Base-by-base conservation (phyloP, 1,140 invertebrate genomes). In the Drosophila malerkotliana region DNA sequence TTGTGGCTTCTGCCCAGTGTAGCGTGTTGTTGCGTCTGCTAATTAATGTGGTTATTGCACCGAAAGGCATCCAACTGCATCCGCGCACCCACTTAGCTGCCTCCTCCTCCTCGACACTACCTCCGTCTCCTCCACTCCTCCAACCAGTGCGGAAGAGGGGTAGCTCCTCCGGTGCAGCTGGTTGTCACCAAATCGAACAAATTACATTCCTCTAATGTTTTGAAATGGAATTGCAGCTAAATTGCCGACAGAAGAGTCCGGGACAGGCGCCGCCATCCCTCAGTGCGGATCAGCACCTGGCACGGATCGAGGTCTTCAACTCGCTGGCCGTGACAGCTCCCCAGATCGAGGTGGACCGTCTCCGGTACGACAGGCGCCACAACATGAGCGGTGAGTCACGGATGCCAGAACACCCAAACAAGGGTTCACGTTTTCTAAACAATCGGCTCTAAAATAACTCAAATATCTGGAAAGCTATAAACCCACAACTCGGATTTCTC, bases 321-420 rank as follows among this genome's bases (percentile, higher is more conserved):
- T 96, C 95, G 61, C 94, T 96, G 41, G 95, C 96, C 91, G 95
- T 96, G n/a, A 91, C 94, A 60, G 95, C 95, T 1, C 95, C 95
- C 3, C 95, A 95, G 75, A 95, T 96, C 67, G 95, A 96, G 80
- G 84, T 94, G 52, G 94, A 95, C 75, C 72, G 93, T 37, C 61
- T 91, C 44, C 77, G 91, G 4, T 90, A 89, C 34, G 91, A 91
- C 71, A 66, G 91, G 9, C 81, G 89, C 21, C 85, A 90, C 48
- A 92, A 92, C 21, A 92, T 85, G 74, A 91, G 85, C 61, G 91
- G 91, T 92, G 71, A 76, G 79, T 45, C 26, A 12, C 26, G 18
- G 26, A 34, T 37, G 21, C 39, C 41, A 7, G 8, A 47, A 10
- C 44, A 47, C n/a, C 8, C 7, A 45, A 45, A 15, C 5, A 24